A percentile compares a stretch with the other conserved stretches of the same genome.
Conservation (phyloP, 2,888 invertebrate genomes). For the Cremastobaeus sp. region DNA sequence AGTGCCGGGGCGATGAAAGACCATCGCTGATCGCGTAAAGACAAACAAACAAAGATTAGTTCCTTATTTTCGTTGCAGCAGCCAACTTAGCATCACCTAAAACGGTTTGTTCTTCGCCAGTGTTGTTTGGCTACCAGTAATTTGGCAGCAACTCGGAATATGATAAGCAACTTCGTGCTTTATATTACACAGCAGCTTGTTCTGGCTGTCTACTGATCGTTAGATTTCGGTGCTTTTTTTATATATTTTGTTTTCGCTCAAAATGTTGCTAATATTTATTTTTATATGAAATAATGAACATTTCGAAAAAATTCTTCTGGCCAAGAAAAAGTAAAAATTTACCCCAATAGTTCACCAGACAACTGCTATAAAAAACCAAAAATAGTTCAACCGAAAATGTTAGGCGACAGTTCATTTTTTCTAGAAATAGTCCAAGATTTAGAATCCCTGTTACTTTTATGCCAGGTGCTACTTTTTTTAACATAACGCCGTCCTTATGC, state of each 20-base stretch:
- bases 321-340: no score
- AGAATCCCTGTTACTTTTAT: slow-evolving; percentile 53
- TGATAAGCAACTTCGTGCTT: slow-evolving; percentile 26
- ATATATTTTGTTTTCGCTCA: no score
- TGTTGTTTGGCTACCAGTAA: slow-evolving; percentile 54
- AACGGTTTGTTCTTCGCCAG: slow-evolving; percentile 18
- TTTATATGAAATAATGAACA: no score
- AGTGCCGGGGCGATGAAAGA: slow-evolving; percentile 34
- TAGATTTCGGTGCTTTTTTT: slow-evolving; percentile 35
- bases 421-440: slow-evolving; percentile 44
- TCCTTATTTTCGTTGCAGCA: slow-evolving; percentile 15
- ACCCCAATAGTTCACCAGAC: no score
- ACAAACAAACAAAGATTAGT: slow-evolving; percentile 6
- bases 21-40: not conserved
- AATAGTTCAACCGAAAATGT: no score
- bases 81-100: slow-evolving; percentile 18
- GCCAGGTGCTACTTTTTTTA: slow-evolving; percentile 73
- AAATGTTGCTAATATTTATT: no score
- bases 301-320: no score
- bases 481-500: slow-evolving; percentile 65
- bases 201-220: slow-evolving; percentile 17
- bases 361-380: no score
- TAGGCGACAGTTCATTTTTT: slow-evolving; percentile 3
- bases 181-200: slow-evolving; percentile 45
- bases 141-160: slow-evolving; percentile 47